Conservation (phyloP, 2,113 vertebrate genomes). For the Carassius carassius region DNA sequence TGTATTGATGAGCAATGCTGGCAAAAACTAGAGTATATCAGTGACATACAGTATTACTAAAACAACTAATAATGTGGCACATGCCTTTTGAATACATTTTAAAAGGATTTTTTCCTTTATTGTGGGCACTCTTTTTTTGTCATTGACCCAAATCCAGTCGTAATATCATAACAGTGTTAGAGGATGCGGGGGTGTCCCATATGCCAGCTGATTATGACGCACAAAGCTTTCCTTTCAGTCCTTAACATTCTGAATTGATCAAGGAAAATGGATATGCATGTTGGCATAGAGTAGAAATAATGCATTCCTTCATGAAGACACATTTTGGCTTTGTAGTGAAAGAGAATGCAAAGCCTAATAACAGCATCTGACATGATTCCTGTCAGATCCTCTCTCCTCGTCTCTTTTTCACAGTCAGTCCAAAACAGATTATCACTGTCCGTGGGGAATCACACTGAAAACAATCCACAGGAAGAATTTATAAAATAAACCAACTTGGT, state of each 20-base stretch:
- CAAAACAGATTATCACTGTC: slow-evolving; percentile 32
- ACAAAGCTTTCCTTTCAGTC: slow-evolving; percentile 37
- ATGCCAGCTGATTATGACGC: slow-evolving; percentile 31
- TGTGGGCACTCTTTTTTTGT: neutral
- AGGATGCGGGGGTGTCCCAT: neutral
- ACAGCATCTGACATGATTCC: slow-evolving; percentile 44
- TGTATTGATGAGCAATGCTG: neutral
- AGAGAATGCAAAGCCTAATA: slow-evolving; percentile 43
- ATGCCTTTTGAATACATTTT: neutral
- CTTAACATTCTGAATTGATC: slow-evolving; percentile 46
- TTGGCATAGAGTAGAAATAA: slow-evolving; percentile 50
- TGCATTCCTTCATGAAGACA: slow-evolving; percentile 44
- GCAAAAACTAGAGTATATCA: neutral
- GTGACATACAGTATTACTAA: neutral
- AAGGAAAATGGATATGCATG: slow-evolving; percentile 44
- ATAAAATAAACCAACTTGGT: slow-evolving; percentile 31
- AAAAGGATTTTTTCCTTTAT: neutral
- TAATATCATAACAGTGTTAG: neutral
- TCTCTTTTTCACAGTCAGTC: slow-evolving; percentile 32
- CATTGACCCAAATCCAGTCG: neutral
- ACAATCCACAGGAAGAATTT: slow-evolving; percentile 42
- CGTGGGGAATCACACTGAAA: slow-evolving; percentile 20
- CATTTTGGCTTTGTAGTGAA: slow-evolving; percentile 44
- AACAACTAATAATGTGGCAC: neutral
- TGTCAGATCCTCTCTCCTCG: slow-evolving; percentile 34